These are phyloP conservation scores for Catajapyx aquilonaris DNA, from an alignment of 1,140 invertebrate genomes.

Conservation along the genomic window DNA sequence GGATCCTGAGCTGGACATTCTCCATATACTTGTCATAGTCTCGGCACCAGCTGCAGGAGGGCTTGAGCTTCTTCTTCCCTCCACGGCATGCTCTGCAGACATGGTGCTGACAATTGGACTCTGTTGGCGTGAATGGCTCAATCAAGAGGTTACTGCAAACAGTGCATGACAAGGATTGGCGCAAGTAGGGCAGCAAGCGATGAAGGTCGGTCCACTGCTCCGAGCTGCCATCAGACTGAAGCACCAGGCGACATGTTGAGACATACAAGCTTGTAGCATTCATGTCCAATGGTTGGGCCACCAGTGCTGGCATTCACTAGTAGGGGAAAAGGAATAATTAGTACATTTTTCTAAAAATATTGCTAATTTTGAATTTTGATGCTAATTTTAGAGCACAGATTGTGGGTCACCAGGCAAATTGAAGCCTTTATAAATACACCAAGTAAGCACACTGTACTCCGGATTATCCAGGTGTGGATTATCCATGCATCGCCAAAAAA, in stretches of 20 bases:
- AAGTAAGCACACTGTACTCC: too few species aligned
- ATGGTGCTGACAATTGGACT: constrained; percentile 68
- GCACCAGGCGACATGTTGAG: constrained; percentile 54
- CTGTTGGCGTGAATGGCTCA: constrained; percentile 57
- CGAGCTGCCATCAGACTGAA: constrained; percentile 44
- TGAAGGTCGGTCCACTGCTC: constrained; percentile 59
- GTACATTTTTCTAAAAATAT: too few species aligned
- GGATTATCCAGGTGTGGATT: too few species aligned
- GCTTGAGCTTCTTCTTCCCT: constrained; percentile 61
- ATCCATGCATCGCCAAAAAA: too few species aligned
- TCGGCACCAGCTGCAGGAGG: constrained; percentile 63
- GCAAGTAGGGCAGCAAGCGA: constrained; percentile 55
- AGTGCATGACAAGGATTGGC: constrained; percentile 67
- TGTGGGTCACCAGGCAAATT: too few species aligned
- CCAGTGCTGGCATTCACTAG: too few species aligned
- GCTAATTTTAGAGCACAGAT: too few species aligned
- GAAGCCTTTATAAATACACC: too few species aligned
- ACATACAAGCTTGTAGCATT: constrained; percentile 67
- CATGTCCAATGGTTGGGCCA: too few species aligned
- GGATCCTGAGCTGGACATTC: constrained; percentile 54
- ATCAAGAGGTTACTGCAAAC: constrained; percentile 65
- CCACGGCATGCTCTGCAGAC: constrained; percentile 61
- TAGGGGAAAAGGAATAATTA: too few species aligned
- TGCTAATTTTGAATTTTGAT: too few species aligned
- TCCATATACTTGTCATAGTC: constrained; percentile 61